Percentiles rank a stretch among this genome's conserved stretches.
These are phyloP conservation scores for Eulemur albifrons DNA, from an alignment of 2,797 vertebrate genomes.

Conservation along the genomic window DNA sequence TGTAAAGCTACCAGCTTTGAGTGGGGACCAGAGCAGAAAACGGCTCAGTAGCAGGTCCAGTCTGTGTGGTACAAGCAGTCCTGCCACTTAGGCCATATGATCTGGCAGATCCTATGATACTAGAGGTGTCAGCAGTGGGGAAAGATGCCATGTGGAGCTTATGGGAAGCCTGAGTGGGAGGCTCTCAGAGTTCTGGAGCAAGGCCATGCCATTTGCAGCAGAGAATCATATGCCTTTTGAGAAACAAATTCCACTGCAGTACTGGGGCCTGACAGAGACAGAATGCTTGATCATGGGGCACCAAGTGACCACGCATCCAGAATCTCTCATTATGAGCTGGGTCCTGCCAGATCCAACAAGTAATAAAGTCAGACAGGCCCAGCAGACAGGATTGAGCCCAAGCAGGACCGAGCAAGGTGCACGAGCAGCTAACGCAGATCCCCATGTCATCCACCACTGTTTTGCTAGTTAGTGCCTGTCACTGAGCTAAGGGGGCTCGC, in stretches of 20 bases:
- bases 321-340: not conserved
- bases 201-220: slow-evolving; percentile 41
- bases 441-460: not conserved
- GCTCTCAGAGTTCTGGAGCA: not conserved
- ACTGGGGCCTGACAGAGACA: not conserved
- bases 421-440: not conserved
- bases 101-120: not conserved
- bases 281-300: slow-evolving; percentile 1
- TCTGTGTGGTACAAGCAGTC: not conserved
- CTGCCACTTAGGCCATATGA: not conserved
- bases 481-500: not conserved
- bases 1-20: not conserved
- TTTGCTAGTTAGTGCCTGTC: not conserved
- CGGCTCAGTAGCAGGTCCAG: not conserved
- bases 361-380: not conserved
- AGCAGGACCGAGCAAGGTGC: not conserved
- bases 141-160: slow-evolving; percentile 13
- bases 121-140: not conserved
- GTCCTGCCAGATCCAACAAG: not conserved
- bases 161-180: not conserved
- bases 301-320: not conserved
- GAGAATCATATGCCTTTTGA: slow-evolving; percentile 2
- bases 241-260: not conserved
- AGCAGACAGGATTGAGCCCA: not conserved
- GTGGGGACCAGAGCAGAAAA: not conserved